Evolutionary conservation across 2,888 invertebrate species (phyloP), one percentile per base, ranked within the genome.

Genomic region (Noctua janthina): DNA sequence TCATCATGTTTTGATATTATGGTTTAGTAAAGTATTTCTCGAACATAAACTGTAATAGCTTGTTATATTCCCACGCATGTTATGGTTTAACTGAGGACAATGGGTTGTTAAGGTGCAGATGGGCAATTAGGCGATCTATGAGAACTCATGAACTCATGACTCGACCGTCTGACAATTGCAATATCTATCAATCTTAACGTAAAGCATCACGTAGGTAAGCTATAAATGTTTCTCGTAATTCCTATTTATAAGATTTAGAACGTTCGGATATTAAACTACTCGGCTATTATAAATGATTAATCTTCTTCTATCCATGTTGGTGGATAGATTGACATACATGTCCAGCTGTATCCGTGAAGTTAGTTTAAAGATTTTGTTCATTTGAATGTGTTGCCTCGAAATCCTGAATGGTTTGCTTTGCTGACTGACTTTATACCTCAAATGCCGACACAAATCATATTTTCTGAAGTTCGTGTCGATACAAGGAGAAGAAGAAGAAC

Each of bases 21-120:
- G 46, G 3, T 76, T n/a, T 20, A 64, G 20, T 39, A 39, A 62
- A 54, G 49, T 49, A 74, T 72, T 81, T 76, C 80, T 76, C 64
- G 56, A 78, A 74, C 15, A 72, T 76, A 83, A 81, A 74, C 64
- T 66, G 59, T 13, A 74, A 66, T 67, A 35, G 43, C 13, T 64
- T 64, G 74, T 80, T 39, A 79, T 39, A 64, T 68, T 78, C 78
- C 69, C 79, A 81, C 85, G 72, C 72, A 66, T 75, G 74, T 81
- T 74, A 81, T 73, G 79, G 81, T 71, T 81, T 81, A 82, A 82
- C 82, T 66, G 29, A 68, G 73, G 82, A 88, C 87, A 88, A 88
- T 88, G 77, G 81, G 49, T 10, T 74, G 84, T 86, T 81, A 88
- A 72, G 23, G 82, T 75, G 70, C 84, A 78, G 76, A 87, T 81